These are phyloP conservation scores for Drosophila affinis DNA, from an alignment of 2,888 invertebrate species.

Conservation along the genomic window DNA sequence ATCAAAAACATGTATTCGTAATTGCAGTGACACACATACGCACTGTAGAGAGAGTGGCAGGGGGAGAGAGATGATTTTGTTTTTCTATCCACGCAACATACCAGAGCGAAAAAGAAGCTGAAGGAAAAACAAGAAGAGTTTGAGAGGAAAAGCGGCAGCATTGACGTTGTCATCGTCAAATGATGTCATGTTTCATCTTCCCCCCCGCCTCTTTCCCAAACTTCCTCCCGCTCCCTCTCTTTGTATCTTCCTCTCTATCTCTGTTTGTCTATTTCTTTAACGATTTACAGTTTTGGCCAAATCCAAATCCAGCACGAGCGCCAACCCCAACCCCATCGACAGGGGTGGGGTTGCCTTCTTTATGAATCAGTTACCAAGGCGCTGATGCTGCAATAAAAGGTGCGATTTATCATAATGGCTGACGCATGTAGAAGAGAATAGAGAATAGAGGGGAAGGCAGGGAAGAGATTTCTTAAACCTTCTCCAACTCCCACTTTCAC, in stretches of 20 bases:
- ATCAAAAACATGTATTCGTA: conserved; percentile 60
- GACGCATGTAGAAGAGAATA: conserved; percentile 22
- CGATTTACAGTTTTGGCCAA: conserved; percentile 32
- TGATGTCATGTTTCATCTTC: conserved; percentile 69
- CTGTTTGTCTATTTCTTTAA: conserved; percentile 48
- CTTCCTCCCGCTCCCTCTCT: conserved; percentile 5
- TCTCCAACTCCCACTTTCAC: neutral
- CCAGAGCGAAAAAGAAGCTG: conserved; percentile 3
- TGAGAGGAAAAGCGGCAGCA: conserved; percentile 67
- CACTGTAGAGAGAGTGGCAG: conserved; percentile 25
- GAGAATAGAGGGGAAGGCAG: neutral
- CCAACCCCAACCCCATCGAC: conserved; percentile 22
- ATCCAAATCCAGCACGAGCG: conserved; percentile 27
- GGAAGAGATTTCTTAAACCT: conserved; percentile 8
- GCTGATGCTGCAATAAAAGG: conserved; percentile 80
- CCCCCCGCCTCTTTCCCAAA: neutral
- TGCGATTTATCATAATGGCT: conserved; percentile 79
- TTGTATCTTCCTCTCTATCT: conserved; percentile 6
- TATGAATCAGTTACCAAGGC: conserved; percentile 76
- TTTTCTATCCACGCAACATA: conserved; percentile 7
- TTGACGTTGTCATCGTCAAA: conserved; percentile 62
- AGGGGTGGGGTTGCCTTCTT: conserved; percentile 32
- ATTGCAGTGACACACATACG: conserved; percentile 46
- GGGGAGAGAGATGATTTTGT: neutral
- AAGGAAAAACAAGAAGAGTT: conserved; percentile 5